phyloP scores from a whole-genome alignment of 2,888 invertebrate species.

The Apotomis betuletana region DNA sequence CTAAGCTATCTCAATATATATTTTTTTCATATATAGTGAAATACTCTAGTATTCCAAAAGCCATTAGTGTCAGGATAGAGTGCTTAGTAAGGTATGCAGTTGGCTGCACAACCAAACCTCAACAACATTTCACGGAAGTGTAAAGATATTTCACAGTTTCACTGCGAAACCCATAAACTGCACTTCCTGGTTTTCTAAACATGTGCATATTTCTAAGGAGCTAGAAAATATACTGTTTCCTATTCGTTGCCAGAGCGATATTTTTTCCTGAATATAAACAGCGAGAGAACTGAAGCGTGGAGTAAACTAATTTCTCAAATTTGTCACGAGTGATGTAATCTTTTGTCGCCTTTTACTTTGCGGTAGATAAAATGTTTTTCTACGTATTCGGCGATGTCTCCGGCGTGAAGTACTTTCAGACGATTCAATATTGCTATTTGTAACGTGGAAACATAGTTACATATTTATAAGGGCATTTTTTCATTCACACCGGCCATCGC shows the following conservation, averaged over 20 bases:
- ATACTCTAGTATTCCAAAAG: too few relatives aligned
- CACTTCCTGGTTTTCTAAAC: neutral
- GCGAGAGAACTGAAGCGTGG: slow-evolving; percentile 29
- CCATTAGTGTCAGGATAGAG: too few relatives aligned
- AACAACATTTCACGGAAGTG: neutral
- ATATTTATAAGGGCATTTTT: too few relatives aligned
- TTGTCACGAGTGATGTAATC: slow-evolving; percentile 41
- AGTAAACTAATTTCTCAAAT: slow-evolving; percentile 37
- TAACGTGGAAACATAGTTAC: too few relatives aligned
- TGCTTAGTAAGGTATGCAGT: too few relatives aligned
- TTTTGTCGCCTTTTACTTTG: slow-evolving; percentile 28
- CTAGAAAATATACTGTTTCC: neutral
- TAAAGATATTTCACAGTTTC: neutral
- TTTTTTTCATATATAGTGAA: too few relatives aligned
- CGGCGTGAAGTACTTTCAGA: neutral
- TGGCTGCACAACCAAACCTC: neutral
- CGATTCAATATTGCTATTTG: neutral
- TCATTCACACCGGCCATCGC: too few relatives aligned
- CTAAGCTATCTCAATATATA: too few relatives aligned
- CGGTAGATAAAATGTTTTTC: slow-evolving; percentile 19
- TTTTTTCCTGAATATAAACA: slow-evolving; percentile 19
- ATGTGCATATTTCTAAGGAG: neutral
- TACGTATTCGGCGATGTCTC: slow-evolving; percentile 3
- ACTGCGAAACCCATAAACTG: neutral
- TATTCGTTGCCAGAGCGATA: neutral